phyloP scores from a whole-genome alignment of 2,797 vertebrate species.

The Myotis planiceps region DNA sequence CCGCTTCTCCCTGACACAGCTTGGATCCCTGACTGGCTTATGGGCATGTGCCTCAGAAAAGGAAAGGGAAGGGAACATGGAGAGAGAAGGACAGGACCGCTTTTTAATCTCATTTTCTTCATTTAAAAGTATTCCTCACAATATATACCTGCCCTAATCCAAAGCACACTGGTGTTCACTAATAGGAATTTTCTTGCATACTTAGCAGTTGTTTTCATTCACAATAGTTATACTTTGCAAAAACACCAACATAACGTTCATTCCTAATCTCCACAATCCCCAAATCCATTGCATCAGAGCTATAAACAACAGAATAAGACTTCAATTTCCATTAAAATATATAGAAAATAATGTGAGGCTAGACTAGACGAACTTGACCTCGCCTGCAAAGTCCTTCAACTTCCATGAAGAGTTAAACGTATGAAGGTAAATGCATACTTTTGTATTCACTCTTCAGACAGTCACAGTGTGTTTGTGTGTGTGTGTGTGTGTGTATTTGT shows the following conservation, averaged over 20 bases:
- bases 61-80: background rate
- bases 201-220: background rate
- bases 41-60: background rate
- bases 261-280: background rate
- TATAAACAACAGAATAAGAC: background rate
- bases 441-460: background rate
- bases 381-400: background rate
- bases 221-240: background rate
- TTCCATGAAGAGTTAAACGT: background rate
- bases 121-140: background rate
- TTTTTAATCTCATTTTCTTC: background rate
- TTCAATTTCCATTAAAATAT: slow-evolving; percentile 10
- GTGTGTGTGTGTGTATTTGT: background rate
- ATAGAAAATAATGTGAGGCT: background rate
- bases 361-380: background rate
- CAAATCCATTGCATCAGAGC: background rate
- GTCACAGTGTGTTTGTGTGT: background rate
- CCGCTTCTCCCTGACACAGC: background rate
- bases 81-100: background rate
- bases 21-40: background rate
- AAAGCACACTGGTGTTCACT: background rate
- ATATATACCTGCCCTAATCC: background rate
- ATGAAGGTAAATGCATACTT: background rate
- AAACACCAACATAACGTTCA: background rate
- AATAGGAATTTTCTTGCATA: background rate